Evolutionary conservation across 2,797 vertebrate genomes (phyloP).

Genomic region (Sternarchorhynchus goeldii): DNA sequence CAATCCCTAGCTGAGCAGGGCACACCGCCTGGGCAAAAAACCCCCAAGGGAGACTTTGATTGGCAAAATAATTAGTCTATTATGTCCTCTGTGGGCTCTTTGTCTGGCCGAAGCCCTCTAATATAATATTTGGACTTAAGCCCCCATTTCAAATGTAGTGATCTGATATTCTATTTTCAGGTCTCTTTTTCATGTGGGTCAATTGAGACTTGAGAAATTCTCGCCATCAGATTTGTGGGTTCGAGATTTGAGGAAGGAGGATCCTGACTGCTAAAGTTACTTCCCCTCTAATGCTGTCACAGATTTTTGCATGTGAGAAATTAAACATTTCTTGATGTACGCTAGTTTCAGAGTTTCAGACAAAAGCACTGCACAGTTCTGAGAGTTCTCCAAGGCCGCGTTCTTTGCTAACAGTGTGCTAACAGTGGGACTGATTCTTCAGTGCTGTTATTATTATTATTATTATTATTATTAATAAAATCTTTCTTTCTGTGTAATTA

Average conservation of each 20-base stretch:
- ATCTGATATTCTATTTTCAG: slow-evolving; percentile 75
- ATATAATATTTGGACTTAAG: slow-evolving; percentile 78
- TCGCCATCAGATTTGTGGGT: slow-evolving; percentile 47
- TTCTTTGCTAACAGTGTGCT: neutral
- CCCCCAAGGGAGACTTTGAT: slow-evolving; percentile 72
- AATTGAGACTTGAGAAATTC: slow-evolving; percentile 47
- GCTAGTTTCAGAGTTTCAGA: slow-evolving; percentile 18
- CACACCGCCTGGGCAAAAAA: slow-evolving; percentile 56
- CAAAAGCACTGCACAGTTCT: neutral
- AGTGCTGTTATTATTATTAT: neutral
- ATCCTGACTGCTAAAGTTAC: slow-evolving; percentile 33
- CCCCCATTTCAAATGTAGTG: slow-evolving; percentile 75
- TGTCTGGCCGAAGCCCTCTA: slow-evolving; percentile 60
- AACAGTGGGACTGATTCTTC: neutral
- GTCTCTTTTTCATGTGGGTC: slow-evolving; percentile 52
- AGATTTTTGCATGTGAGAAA: slow-evolving; percentile 39
- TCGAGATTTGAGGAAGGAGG: slow-evolving; percentile 26
- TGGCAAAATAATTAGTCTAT: slow-evolving; percentile 81
- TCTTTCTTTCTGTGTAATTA: too few species aligned
- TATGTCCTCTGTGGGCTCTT: slow-evolving; percentile 56
- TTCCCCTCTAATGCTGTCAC: slow-evolving; percentile 26
- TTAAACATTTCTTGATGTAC: slow-evolving; percentile 25
- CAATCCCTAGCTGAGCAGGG: slow-evolving; percentile 61
- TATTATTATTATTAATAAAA: too few species aligned
- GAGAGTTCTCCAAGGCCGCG: neutral